phyloP scores from a whole-genome alignment of 2,113 vertebrate species.

The Macrotus californicus region DNA sequence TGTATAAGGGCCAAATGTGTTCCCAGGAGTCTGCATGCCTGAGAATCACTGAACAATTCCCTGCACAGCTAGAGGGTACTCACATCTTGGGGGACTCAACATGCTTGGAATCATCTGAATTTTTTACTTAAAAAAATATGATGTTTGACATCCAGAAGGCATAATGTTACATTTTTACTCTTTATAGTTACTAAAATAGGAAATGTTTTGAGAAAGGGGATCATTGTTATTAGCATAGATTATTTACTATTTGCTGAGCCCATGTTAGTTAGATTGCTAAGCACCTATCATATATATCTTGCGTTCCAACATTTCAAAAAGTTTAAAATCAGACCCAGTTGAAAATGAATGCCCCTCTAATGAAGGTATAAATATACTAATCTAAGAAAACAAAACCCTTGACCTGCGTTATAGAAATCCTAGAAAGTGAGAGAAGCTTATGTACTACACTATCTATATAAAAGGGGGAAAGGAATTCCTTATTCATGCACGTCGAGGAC shows the following conservation, averaged over 20 bases:
- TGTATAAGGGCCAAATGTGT: background rate
- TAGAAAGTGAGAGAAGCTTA: background rate
- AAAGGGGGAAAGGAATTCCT: background rate
- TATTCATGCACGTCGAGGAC: background rate
- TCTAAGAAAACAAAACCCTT: slow-evolving; percentile 32
- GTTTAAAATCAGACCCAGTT: slow-evolving; percentile 49
- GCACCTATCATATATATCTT: background rate
- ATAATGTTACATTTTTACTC: background rate
- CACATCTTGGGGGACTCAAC: background rate
- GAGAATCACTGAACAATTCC: background rate
- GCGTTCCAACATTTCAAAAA: background rate
- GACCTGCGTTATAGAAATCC: background rate
- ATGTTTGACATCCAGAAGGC: background rate
- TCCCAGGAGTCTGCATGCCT: background rate
- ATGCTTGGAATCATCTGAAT: background rate
- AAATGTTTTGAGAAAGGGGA: background rate
- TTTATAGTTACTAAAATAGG: slow-evolving; percentile 3
- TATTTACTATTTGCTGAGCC: background rate
- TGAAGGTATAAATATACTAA: slow-evolving; percentile 6
- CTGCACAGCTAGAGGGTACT: background rate
- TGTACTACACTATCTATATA: background rate
- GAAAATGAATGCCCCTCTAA: slow-evolving; percentile 1
- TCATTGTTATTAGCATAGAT: background rate
- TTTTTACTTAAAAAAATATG: background rate
- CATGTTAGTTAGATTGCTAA: background rate